Conservation (phyloP, 1,140 invertebrate genomes). For the Euura lappo region DNA sequence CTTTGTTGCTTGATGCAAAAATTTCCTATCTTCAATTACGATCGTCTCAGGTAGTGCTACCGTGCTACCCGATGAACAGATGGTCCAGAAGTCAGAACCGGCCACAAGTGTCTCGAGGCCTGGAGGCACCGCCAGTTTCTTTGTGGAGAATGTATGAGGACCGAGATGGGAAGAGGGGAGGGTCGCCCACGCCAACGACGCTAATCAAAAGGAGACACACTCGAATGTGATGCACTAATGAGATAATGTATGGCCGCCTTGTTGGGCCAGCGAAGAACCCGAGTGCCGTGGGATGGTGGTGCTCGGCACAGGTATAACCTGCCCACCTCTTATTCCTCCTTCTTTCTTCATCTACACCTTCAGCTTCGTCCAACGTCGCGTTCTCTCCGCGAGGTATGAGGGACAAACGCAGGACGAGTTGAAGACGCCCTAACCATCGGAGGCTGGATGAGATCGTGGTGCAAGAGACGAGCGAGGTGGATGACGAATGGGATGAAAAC, state of each 20-base stretch:
- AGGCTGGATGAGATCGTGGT: too few relatives aligned
- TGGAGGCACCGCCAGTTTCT: neutral
- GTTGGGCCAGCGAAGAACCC: neutral
- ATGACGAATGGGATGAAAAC: slow-evolving; percentile 4
- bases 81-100: too few relatives aligned
- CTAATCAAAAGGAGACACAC: slow-evolving; percentile 13
- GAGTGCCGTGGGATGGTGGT: neutral
- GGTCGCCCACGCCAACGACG: slow-evolving; percentile 2
- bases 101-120: too few relatives aligned
- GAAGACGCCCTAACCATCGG: too few relatives aligned
- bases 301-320: neutral
- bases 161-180: neutral
- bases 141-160: neutral
- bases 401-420: neutral
- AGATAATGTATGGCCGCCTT: slow-evolving; percentile 15
- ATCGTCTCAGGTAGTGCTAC: too few relatives aligned
- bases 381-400: neutral
- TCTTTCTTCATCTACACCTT: neutral
- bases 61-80: too few relatives aligned
- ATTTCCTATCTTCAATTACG: too few relatives aligned
- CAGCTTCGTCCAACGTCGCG: neutral
- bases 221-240: slow-evolving; percentile 11
- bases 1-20: too few relatives aligned
- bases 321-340: neutral
- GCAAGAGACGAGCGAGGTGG: neutral